phyloP scores from a whole-genome alignment of 2,113 vertebrate species.

The Platysternon megacephalum region DNA sequence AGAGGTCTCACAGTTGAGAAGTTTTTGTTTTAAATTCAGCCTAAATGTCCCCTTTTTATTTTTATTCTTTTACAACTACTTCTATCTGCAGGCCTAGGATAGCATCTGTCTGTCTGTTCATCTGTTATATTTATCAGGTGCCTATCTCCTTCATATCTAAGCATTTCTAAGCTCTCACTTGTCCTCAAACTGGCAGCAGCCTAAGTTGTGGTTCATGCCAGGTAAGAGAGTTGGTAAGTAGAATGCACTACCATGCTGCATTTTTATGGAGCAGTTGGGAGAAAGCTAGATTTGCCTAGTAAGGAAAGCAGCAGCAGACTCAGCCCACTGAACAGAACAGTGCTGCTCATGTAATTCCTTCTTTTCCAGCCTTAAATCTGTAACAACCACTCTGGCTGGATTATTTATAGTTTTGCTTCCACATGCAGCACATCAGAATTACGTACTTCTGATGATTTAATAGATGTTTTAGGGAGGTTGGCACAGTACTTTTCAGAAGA shows the following conservation, averaged over 20 bases:
- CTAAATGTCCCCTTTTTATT: background rate
- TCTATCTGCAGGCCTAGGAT: background rate
- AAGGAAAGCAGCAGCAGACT: background rate
- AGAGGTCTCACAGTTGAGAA: background rate
- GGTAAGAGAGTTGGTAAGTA: background rate
- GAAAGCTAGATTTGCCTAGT: background rate
- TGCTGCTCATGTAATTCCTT: accelerated
- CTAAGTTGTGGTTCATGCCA: background rate
- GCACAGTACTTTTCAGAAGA: background rate
- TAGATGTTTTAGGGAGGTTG: background rate
- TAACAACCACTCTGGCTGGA: background rate
- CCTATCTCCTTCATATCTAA: background rate
- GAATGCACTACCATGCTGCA: background rate
- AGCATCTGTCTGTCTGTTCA: background rate
- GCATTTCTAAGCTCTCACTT: background rate
- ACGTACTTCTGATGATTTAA: background rate
- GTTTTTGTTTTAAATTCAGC: background rate
- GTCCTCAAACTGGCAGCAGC: background rate
- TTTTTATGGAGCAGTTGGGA: background rate
- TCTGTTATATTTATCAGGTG: background rate
- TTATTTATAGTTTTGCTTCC: background rate
- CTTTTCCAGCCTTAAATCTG: accelerated
- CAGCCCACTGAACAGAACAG: background rate
- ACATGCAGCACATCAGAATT: background rate
- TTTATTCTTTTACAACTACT: background rate